Conservation (phyloP, 2,888 invertebrate species). For the Dolomedes plantarius region DNA sequence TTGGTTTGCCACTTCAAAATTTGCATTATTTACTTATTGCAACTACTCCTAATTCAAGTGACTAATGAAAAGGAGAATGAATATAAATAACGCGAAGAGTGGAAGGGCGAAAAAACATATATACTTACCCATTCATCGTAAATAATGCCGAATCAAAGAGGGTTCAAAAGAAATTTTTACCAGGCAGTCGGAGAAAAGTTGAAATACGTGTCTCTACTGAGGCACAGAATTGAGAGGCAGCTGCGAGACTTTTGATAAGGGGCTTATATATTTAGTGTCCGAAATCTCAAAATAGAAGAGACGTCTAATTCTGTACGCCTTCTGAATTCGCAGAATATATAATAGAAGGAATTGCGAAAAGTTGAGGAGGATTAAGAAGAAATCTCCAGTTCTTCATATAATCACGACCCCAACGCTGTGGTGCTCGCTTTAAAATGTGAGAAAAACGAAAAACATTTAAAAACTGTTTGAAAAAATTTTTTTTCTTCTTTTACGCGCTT, state of each 20-base stretch:
- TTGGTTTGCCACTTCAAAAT: no score
- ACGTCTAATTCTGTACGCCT: conserved; percentile 1
- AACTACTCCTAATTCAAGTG: no score
- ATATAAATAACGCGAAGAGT: no score
- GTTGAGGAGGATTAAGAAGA: conserved; percentile 2
- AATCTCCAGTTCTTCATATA: neutral
- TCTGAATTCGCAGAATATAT: conserved; percentile 29
- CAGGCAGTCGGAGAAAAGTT: neutral
- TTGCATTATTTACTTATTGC: no score
- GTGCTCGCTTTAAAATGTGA: no score
- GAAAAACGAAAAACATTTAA: no score
- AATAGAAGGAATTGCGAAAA: neutral
- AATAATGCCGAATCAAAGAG: neutral
- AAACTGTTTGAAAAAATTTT: no score
- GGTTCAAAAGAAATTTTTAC: neutral
- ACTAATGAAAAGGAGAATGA: no score
- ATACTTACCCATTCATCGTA: neutral
- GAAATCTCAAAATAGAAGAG: conserved; percentile 28
- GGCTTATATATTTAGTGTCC: conserved; percentile 30
- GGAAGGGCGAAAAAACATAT: neutral
- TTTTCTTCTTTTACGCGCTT: no score
- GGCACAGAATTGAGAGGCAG: neutral
- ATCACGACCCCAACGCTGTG: no score
- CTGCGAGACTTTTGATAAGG: conserved; percentile 29
- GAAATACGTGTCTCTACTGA: neutral